Conservation (phyloP, 2,113 vertebrate species). For the Platysteira castanea region DNA sequence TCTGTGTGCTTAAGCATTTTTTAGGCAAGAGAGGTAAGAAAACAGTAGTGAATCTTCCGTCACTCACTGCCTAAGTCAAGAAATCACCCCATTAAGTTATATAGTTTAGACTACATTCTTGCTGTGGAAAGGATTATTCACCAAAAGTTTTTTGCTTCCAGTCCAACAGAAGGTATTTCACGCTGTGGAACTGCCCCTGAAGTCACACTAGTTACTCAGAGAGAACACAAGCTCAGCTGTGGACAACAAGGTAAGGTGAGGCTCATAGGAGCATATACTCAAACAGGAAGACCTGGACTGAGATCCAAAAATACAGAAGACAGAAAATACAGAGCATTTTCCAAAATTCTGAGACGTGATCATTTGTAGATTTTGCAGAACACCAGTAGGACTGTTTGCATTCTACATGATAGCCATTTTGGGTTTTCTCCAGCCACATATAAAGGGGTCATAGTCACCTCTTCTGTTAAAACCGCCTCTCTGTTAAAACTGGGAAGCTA, state of each 20-base stretch:
- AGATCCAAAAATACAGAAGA: not conserved
- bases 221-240: not conserved
- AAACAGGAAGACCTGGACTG: not conserved
- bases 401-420: not conserved
- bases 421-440: not conserved
- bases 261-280: not conserved
- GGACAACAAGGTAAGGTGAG: not conserved
- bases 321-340: not conserved
- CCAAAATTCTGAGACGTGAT: not conserved
- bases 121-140: not conserved
- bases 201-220: not conserved
- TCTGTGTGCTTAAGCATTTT: not conserved
- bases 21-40: not conserved
- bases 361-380: not conserved
- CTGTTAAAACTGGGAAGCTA: not conserved
- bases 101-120: not conserved
- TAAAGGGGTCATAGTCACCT: not conserved
- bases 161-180: not conserved
- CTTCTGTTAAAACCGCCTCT: not conserved
- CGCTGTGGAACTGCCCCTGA: not conserved
- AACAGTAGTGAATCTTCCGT: not conserved
- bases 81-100: not conserved
- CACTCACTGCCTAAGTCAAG: not conserved
- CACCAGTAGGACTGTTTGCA: rapidly evolving
- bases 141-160: not conserved